Evolutionary conservation across 2,113 vertebrate species (phyloP), one percentile per base, ranked within the genome.

Genomic region (Tragelaphus scriptus): DNA sequence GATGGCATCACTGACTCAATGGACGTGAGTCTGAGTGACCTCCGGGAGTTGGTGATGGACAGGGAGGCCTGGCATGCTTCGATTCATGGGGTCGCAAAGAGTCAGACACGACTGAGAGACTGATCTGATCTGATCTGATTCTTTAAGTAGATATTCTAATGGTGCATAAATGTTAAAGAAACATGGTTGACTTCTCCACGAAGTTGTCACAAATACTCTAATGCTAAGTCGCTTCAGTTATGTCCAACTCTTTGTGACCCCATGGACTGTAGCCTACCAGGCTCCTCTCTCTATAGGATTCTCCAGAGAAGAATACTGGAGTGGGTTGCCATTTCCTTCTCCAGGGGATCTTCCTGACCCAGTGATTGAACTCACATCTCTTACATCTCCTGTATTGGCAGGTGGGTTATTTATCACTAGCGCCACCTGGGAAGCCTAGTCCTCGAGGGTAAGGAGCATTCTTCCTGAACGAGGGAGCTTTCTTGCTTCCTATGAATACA

Each of bases 181-280:
- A 79, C 28, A 30, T 1, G 53, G 47, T 49, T 10, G 2, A 2
- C 30, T 4, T 55, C 49, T 6, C 1, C 5, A 6, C 0, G 4
- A 7, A 11, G 79, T 17, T 40, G 2, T 12, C 5, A 17, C 21
- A 9, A 9, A 6, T 0, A 4, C 15, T 56, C 7, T 7, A 26
- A 12, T 14, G 71, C 71, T 77, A 25, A 77, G 12, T 44, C 1
- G 3, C 23, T 77, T 77, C 40, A 77, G 40, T 44, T 44, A 25
- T 44, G 23, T 26, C 71, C 23, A 26, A 44, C 71, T 44, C 6
- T 77, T 77, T 44, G 23, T 7, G 71, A 44, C 40, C 23, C 6
- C 71, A 26, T 44, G 40, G 71, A 77, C 71, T 26, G 12, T 7
- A 77, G 40, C 71, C 71, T 12, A 1, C 71, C 71, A 44, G 23